A percentile compares a stretch with the other conserved stretches of the same genome.
These are phyloP conservation scores for Molossus molossus DNA, from an alignment of 2,797 vertebrate species.

Conservation along the genomic window DNA sequence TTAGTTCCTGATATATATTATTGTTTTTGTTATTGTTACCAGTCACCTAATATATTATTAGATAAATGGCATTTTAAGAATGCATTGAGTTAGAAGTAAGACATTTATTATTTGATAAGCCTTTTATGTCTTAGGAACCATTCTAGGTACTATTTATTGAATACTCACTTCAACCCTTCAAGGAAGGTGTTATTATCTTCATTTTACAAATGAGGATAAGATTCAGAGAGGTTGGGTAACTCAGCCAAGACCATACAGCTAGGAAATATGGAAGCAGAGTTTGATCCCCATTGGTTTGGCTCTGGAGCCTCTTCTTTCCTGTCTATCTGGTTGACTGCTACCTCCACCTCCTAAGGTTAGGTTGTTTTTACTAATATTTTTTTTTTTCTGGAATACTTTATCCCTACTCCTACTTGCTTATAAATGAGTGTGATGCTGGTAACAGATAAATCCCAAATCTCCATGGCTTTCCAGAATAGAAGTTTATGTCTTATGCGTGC, in stretches of 20 bases:
- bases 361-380: background rate
- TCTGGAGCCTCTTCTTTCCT: background rate
- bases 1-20: background rate
- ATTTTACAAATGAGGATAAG: slow-evolving; percentile 11
- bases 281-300: background rate
- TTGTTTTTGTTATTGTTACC: background rate
- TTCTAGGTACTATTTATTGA: slow-evolving; percentile 13
- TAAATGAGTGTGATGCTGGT: background rate
- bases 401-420: background rate
- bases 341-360: background rate
- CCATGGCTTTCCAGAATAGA: background rate
- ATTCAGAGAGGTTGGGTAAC: background rate
- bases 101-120: background rate
- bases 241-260: background rate
- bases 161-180: background rate
- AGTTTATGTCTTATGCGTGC: background rate
- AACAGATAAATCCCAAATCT: background rate
- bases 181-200: background rate
- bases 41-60: background rate
- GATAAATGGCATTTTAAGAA: background rate
- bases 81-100: background rate
- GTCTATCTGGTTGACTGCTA: background rate
- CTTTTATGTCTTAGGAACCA: background rate
- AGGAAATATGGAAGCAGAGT: background rate
- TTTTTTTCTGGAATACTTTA: background rate